Conservation (phyloP, 2,888 invertebrate genomes). For the Archips crataeganus region DNA sequence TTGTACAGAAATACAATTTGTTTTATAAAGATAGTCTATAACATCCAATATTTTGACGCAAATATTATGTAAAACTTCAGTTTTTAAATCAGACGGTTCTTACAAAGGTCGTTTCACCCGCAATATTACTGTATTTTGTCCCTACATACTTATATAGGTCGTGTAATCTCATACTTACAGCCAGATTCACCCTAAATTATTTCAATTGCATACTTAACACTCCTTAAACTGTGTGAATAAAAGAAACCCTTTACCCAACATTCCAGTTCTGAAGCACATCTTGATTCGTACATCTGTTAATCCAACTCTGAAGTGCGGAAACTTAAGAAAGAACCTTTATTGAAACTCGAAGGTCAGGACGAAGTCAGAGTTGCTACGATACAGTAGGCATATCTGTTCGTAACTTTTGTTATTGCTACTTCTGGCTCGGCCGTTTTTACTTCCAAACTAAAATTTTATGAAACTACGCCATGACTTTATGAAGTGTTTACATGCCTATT, state of each 20-base stretch:
- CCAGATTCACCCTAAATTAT: not conserved
- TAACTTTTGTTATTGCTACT: not conserved
- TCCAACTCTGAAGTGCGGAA: not conserved
- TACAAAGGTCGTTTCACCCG: too few relatives aligned
- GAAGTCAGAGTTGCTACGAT: not conserved
- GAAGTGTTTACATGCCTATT: too few relatives aligned
- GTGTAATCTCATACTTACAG: not conserved
- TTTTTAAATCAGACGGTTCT: too few relatives aligned
- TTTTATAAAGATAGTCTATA: too few relatives aligned
- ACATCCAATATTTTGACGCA: too few relatives aligned
- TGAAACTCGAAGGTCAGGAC: not conserved
- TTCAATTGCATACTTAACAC: not conserved
- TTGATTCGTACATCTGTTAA: conserved; percentile 10
- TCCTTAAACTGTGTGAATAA: not conserved
- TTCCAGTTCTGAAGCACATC: not conserved
- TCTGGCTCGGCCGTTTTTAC: too few relatives aligned
- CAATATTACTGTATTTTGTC: too few relatives aligned
- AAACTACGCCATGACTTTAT: too few relatives aligned
- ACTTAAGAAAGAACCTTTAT: not conserved
- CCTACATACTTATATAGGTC: too few relatives aligned
- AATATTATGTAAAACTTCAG: too few relatives aligned
- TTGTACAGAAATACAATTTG: too few relatives aligned
- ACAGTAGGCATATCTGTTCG: not conserved
- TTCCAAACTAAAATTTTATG: too few relatives aligned
- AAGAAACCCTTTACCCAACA: not conserved